Percentiles rank a stretch among this genome's conserved stretches.
phyloP scores from a whole-genome alignment of 2,797 vertebrate genomes.

The Tolypeutes matacus region DNA sequence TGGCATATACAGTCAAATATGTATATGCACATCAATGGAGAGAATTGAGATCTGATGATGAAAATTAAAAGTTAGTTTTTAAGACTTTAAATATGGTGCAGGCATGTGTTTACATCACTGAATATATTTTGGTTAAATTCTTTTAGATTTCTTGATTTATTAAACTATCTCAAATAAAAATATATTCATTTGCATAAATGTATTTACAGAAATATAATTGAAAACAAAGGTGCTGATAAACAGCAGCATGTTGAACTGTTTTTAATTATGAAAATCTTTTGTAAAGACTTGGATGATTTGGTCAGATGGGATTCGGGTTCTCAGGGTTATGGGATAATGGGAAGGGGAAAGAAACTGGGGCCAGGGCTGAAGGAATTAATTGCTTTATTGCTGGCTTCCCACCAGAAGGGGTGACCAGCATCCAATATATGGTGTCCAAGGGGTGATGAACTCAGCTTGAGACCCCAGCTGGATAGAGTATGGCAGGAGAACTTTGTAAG shows the following conservation, averaged over 20 bases:
- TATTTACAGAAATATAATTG: not conserved
- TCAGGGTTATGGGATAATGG: not conserved
- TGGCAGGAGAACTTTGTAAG: not conserved
- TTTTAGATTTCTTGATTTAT: slow-evolving; percentile 3
- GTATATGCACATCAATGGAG: not conserved
- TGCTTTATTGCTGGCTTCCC: not conserved
- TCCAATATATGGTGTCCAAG: not conserved
- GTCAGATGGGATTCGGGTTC: not conserved
- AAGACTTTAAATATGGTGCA: not conserved
- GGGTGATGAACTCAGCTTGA: not conserved
- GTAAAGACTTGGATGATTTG: not conserved
- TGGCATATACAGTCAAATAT: not conserved
- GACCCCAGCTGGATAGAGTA: not conserved
- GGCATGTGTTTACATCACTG: not conserved
- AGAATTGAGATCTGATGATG: not conserved
- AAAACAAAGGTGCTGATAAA: not conserved
- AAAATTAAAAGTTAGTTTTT: not conserved
- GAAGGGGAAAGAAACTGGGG: not conserved
- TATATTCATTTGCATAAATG: not conserved
- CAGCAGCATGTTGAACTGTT: not conserved
- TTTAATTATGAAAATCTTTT: not conserved
- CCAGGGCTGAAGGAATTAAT: not conserved
- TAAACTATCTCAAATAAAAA: slow-evolving; percentile 42
- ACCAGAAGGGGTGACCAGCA: not conserved
- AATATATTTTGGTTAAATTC: not conserved